phyloP scores from a whole-genome alignment of 1,140 invertebrate species.

The Drosophila erecta region DNA sequence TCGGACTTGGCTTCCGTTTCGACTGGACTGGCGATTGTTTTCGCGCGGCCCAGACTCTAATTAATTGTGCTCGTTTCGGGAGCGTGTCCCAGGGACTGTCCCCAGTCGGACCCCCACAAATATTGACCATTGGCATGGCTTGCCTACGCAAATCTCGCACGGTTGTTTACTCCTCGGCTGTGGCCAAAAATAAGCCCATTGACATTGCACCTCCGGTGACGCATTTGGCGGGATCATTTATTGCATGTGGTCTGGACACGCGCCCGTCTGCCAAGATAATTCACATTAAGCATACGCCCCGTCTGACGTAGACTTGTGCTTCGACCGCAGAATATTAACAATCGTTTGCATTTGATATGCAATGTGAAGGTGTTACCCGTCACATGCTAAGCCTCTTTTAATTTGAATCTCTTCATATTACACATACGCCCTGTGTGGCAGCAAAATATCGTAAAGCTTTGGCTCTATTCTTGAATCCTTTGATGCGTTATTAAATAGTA shows the following conservation, averaged over 20 bases:
- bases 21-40: constrained; percentile 54
- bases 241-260: constrained; percentile 58
- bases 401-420: neutral
- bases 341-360: constrained; percentile 9
- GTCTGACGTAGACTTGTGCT: constrained; percentile 27
- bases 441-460: neutral
- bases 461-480: too few relatives aligned
- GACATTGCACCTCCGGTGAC: constrained; percentile 62
- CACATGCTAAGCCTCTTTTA: constrained; percentile 9
- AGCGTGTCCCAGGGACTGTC: constrained; percentile 52
- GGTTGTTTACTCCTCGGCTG: constrained; percentile 27
- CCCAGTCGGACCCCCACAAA: constrained; percentile 16
- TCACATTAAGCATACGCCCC: constrained; percentile 61
- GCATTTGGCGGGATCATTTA: constrained; percentile 45
- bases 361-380: neutral
- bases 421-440: constrained; percentile 7
- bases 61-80: constrained; percentile 78
- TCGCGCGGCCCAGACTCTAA: constrained; percentile 67
- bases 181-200: constrained; percentile 63
- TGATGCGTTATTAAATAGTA: too few relatives aligned
- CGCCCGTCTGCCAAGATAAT: constrained; percentile 27
- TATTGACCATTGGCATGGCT: constrained; percentile 14
- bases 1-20: constrained; percentile 50
- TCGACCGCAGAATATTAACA: neutral
- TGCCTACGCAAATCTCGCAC: constrained; percentile 70